These are phyloP conservation scores for Piprites chloris DNA, from an alignment of 2,113 vertebrate genomes.

Conservation along the genomic window DNA sequence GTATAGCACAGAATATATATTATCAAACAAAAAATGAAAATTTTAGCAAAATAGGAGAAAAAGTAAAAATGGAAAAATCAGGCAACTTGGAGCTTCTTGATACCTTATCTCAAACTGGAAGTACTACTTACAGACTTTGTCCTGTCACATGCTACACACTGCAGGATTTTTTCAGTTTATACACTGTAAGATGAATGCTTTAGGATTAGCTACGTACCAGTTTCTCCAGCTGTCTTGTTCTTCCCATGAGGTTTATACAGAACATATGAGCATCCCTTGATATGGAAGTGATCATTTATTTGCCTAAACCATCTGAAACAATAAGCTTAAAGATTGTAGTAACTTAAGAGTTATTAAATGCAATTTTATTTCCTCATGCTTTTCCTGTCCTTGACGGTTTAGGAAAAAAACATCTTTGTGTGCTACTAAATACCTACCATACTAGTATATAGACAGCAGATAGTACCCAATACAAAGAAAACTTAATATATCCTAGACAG, in stretches of 20 bases:
- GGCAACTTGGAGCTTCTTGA: background rate
- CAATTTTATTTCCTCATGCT: background rate
- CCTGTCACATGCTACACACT: background rate
- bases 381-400: background rate
- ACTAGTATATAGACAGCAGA: background rate
- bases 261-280: constrained; percentile 95
- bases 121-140: background rate
- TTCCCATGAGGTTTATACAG: constrained; percentile 97
- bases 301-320: constrained; percentile 94
- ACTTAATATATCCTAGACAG: background rate
- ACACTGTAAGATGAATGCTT: background rate
- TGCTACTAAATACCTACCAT: background rate
- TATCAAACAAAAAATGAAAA: background rate
- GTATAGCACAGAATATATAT: background rate
- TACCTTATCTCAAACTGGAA: background rate
- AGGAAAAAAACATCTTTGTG: background rate
- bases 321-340: constrained; percentile 39
- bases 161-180: background rate
- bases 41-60: background rate
- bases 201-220: constrained; percentile 76
- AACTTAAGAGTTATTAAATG: background rate
- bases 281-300: constrained; percentile 94
- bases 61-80: background rate
- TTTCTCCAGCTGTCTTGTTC: constrained; percentile 98
- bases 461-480: background rate